phyloP scores from a whole-genome alignment of 1,140 invertebrate species.

The Pachypeltis micranthus region DNA sequence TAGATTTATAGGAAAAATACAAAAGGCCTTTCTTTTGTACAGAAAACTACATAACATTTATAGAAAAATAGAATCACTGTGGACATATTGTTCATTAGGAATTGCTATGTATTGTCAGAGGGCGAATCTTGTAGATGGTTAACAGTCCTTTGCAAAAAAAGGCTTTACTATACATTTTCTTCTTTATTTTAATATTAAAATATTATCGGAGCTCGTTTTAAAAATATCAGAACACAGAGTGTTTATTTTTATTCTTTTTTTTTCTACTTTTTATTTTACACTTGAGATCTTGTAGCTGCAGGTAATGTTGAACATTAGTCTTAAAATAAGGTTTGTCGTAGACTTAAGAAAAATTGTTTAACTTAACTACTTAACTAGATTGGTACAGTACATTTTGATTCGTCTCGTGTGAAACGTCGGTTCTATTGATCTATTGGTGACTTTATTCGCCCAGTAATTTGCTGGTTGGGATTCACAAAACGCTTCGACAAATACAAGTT shows the following conservation, averaged over 20 bases:
- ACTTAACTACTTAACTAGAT: too few relatives aligned
- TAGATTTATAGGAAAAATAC: constrained; percentile 19
- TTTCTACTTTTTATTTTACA: neutral
- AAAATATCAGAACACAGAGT: neutral
- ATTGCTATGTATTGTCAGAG: neutral
- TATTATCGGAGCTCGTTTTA: neutral
- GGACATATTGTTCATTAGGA: neutral
- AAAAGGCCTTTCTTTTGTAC: constrained; percentile 16
- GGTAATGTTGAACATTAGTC: too few relatives aligned
- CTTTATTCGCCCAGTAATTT: too few relatives aligned
- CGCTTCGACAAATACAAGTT: too few relatives aligned
- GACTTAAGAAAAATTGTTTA: too few relatives aligned
- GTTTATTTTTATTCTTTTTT: too few relatives aligned
- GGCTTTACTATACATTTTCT: neutral
- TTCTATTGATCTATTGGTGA: too few relatives aligned
- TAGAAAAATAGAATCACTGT: constrained; percentile 18
- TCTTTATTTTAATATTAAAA: neutral
- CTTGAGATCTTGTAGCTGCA: neutral
- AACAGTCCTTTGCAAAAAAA: neutral
- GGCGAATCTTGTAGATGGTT: neutral
- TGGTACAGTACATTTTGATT: too few relatives aligned
- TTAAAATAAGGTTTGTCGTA: too few relatives aligned
- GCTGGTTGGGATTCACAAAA: too few relatives aligned
- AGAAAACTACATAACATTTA: constrained; percentile 19
- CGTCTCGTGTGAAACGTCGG: too few relatives aligned